A percentile compares a stretch with the other conserved stretches of the same genome.
Evolutionary conservation across 2,113 vertebrate genomes (phyloP).

Genomic region (Rhadina sibilatrix): DNA sequence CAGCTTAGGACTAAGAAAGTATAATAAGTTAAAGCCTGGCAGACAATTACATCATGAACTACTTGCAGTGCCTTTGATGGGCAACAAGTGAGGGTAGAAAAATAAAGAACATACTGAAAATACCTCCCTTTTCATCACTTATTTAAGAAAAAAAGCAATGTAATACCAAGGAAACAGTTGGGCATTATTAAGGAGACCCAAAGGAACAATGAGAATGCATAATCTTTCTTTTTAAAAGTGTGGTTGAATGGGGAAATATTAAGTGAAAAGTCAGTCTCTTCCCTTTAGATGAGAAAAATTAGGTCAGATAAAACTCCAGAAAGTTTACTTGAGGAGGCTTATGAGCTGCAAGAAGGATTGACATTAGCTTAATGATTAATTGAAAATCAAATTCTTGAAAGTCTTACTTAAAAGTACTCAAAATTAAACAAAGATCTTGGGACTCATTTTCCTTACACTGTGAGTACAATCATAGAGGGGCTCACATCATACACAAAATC

Average conservation of each 20-base stretch:
- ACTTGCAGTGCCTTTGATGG: neutral
- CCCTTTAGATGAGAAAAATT: neutral
- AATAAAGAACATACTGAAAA: neutral
- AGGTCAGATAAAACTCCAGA: neutral
- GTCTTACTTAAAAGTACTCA: neutral
- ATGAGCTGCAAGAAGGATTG: neutral
- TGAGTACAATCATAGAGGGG: neutral
- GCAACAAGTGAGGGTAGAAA: neutral
- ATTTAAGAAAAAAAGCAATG: neutral
- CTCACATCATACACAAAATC: neutral
- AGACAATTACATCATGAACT: neutral
- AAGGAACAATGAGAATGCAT: neutral
- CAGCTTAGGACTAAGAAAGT: neutral
- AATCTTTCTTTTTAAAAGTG: neutral
- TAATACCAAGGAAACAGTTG: neutral
- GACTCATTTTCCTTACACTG: neutral
- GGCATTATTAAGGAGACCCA: neutral
- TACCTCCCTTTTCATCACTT: neutral
- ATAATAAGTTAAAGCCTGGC: neutral
- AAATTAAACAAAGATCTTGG: neutral
- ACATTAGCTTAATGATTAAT: neutral
- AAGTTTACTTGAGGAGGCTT: neutral
- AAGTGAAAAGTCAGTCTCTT: neutral
- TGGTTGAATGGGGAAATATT: neutral
- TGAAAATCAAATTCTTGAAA: neutral